Conservation (phyloP, 2,113 vertebrate genomes). For the Ammospiza nelsoni region DNA sequence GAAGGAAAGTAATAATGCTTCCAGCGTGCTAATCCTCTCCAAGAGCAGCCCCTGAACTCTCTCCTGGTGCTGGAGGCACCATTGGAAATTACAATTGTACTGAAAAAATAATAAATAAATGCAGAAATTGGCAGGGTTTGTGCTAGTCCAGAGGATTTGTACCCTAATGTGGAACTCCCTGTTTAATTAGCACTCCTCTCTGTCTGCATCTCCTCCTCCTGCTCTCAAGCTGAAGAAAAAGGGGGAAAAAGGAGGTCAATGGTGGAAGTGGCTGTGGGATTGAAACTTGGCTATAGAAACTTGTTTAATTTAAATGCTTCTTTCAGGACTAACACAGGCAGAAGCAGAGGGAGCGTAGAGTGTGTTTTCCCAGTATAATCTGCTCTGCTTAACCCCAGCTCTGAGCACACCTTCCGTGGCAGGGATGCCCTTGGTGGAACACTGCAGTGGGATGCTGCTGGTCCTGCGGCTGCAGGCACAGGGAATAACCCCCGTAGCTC, state of each 20-base stretch:
- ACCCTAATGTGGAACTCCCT: constrained; percentile 67
- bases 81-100: constrained; percentile 56
- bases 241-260: not conserved
- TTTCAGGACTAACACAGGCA: not conserved
- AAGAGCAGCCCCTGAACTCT: constrained; percentile 60
- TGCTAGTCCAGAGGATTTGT: constrained; percentile 60
- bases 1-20: constrained; percentile 68
- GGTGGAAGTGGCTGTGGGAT: constrained; percentile 37
- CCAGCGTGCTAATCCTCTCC: constrained; percentile 58
- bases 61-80: constrained; percentile 49
- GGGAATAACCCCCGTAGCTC: not conserved
- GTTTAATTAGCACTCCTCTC: constrained; percentile 68
- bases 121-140: constrained; percentile 53
- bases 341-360: constrained; percentile 23
- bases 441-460: not conserved
- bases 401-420: not conserved
- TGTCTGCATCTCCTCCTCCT: constrained; percentile 12
- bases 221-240: constrained; percentile 5
- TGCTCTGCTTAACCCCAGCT: constrained; percentile 12
- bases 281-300: constrained; percentile 3
- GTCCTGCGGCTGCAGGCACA: not conserved
- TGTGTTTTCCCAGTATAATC: not conserved
- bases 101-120: constrained; percentile 68
- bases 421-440: not conserved
- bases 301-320: constrained; percentile 42